A percentile compares a stretch with the other conserved stretches of the same genome.
Evolutionary conservation across 1,140 invertebrate species (phyloP).

Genomic region (Sinella curviseta): DNA sequence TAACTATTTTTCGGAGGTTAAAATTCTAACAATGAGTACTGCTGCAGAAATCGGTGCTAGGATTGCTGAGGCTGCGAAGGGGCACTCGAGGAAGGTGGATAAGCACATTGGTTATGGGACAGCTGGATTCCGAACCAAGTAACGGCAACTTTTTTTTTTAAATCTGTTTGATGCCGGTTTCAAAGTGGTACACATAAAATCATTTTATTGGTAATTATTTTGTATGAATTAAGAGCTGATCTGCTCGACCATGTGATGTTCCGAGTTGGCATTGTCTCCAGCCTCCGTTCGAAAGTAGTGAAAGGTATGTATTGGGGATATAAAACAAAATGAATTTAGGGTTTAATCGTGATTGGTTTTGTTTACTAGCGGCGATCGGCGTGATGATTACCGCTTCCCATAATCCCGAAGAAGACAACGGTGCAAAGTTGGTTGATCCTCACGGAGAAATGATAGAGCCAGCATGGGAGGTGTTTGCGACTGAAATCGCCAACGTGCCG

Average conservation of each 20-base stretch:
- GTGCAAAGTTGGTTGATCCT: constrained; percentile 94
- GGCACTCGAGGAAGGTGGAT: constrained; percentile 53
- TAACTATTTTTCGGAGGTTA: no score
- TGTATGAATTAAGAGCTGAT: constrained; percentile 68
- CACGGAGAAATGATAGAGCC: constrained; percentile 92
- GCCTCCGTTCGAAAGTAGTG: constrained; percentile 76
- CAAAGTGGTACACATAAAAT: no score
- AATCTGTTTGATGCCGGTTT: constrained; percentile 27
- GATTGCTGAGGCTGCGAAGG: constrained; percentile 25
- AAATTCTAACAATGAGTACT: neutral
- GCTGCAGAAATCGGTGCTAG: neutral
- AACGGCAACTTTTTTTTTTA: constrained; percentile 47
- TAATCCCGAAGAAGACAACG: constrained; percentile 94
- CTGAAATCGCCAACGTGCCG: constrained; percentile 75
- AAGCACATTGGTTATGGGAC: constrained; percentile 66
- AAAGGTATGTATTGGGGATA: constrained; percentile 63
- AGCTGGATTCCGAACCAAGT: constrained; percentile 70
- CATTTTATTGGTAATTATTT: constrained; percentile 37
- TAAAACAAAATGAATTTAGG: constrained; percentile 17
- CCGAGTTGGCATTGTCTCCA: constrained; percentile 86
- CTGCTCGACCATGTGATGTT: constrained; percentile 84
- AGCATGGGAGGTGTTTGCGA: constrained; percentile 87
- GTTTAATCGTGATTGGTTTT: constrained; percentile 27
- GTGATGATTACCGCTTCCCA: constrained; percentile 99
- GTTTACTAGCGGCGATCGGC: constrained; percentile 68